A percentile compares a stretch with the other conserved stretches of the same genome.
phyloP scores from a whole-genome alignment of 2,888 invertebrate genomes.

The Hirtodrosophila confusa region DNA sequence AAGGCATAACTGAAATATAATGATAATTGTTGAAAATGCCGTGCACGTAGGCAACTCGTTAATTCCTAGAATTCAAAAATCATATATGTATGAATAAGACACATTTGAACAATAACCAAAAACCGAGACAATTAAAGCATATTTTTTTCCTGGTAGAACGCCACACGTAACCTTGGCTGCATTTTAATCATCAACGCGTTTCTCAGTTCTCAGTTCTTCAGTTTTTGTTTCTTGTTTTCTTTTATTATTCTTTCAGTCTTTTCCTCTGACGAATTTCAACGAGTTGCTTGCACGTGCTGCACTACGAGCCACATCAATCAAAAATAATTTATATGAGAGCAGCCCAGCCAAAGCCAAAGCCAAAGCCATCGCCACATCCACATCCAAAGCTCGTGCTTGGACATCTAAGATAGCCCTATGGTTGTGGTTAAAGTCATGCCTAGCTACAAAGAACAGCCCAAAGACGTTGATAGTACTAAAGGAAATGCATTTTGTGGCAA shows the following conservation, averaged over 20 bases:
- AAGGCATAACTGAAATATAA: conserved; percentile 26
- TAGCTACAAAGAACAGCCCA: conserved; percentile 36
- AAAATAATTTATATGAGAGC: conserved; percentile 77
- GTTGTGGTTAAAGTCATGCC: conserved; percentile 48
- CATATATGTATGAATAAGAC: conserved; percentile 40
- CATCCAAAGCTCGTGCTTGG: conserved; percentile 53
- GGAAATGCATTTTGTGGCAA: conserved; percentile 57
- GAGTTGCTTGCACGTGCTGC: conserved; percentile 66
- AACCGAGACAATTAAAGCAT: conserved; percentile 72
- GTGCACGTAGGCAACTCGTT: conserved; percentile 71
- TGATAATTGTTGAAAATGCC: conserved; percentile 57
- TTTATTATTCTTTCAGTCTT: neutral
- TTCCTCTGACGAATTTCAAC: conserved; percentile 55
- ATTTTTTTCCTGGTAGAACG: conserved; percentile 49
- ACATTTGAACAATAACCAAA: conserved; percentile 46
- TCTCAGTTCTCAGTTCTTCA: conserved; percentile 17
- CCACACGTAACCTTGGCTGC: conserved; percentile 77
- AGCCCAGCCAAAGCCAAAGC: conserved; percentile 12
- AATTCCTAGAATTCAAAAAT: conserved; percentile 72
- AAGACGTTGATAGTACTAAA: conserved; percentile 52
- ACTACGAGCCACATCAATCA: conserved; percentile 69
- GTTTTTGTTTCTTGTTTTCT: neutral
- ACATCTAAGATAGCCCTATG: conserved; percentile 59
- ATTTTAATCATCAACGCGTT: conserved; percentile 65
- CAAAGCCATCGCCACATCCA: neutral